A percentile compares a stretch with the other conserved stretches of the same genome.
Conservation (phyloP, 1,140 invertebrate species). For the Heliconius nattereri region DNA sequence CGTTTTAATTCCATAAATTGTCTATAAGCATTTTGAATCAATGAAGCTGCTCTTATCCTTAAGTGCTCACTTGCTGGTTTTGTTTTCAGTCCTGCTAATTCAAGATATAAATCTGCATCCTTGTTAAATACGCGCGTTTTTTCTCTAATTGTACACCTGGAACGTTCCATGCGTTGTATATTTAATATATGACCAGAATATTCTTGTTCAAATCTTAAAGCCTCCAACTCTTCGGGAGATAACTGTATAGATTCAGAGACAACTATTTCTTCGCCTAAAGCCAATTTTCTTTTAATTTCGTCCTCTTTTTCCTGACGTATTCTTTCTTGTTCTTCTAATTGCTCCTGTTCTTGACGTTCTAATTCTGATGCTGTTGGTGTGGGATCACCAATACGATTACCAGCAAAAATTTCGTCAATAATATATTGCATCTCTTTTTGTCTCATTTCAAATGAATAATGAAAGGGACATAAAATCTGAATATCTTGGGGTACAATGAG, state of each 20-base stretch:
- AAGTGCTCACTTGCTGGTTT: constrained; percentile 53
- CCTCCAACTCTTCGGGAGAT: constrained; percentile 56
- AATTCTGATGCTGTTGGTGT: constrained; percentile 65
- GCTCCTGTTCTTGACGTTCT: constrained; percentile 54
- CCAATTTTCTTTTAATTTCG: constrained; percentile 59
- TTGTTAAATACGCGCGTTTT: constrained; percentile 58
- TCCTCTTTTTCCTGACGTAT: constrained; percentile 55
- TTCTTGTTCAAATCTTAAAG: constrained; percentile 52
- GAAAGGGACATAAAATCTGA: constrained; percentile 68
- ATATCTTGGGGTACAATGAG: constrained; percentile 66
- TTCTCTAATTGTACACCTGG: constrained; percentile 49
- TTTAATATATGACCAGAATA: constrained; percentile 60
- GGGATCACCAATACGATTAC: constrained; percentile 69
- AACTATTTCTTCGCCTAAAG: constrained; percentile 58
- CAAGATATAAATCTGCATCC: constrained; percentile 67
- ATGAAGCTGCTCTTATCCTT: constrained; percentile 51
- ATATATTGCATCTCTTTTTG: constrained; percentile 71
- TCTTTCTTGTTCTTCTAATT: constrained; percentile 55
- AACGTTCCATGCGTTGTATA: constrained; percentile 73
- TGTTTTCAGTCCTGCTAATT: constrained; percentile 67
- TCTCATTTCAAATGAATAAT: constrained; percentile 71
- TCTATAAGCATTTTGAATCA: constrained; percentile 62
- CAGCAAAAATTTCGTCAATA: constrained; percentile 69
- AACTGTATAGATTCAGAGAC: constrained; percentile 47
- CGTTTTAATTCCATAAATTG: constrained; percentile 67